A percentile compares a stretch with the other conserved stretches of the same genome.
Conservation (phyloP, 2,888 invertebrate genomes). For the Ophion obscuratus region DNA sequence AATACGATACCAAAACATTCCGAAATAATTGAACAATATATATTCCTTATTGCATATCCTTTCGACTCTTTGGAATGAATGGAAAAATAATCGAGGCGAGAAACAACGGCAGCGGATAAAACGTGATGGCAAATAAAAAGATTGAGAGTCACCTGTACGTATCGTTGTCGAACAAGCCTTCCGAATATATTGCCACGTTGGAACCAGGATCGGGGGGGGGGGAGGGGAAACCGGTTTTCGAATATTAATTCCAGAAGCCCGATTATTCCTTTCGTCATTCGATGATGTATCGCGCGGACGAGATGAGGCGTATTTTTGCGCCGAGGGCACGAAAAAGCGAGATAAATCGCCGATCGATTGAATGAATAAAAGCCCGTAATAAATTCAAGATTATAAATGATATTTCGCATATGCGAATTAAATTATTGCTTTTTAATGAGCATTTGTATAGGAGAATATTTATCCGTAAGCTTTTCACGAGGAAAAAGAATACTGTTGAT, state of each 20-base stretch:
- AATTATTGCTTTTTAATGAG: neutral
- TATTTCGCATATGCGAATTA: slow-evolving; percentile 22
- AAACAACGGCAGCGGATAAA: neutral
- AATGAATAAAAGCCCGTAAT: slow-evolving; percentile 1
- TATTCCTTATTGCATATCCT: neutral
- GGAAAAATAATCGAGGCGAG: neutral
- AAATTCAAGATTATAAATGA: slow-evolving; percentile 41
- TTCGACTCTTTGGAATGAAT: neutral
- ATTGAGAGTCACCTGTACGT: neutral
- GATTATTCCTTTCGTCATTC: slow-evolving; percentile 68
- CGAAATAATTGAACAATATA: neutral
- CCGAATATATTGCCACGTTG: neutral
- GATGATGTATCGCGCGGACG: slow-evolving; percentile 61
- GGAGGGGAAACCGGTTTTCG: slow-evolving; percentile 71
- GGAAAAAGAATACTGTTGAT: neutral
- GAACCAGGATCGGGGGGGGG: neutral
- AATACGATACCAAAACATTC: neutral
- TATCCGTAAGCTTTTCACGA: neutral
- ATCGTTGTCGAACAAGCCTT: slow-evolving; percentile 20
- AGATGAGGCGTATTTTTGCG: slow-evolving; percentile 19
- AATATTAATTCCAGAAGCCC: slow-evolving; percentile 74
- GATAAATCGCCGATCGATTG: slow-evolving; percentile 20
- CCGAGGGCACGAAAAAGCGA: neutral
- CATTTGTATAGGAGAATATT: neutral
- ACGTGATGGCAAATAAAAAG: slow-evolving; percentile 5